Conservation (phyloP, 92 coral and sea anemone genomes). For the Zoanthus sociatus region DNA sequence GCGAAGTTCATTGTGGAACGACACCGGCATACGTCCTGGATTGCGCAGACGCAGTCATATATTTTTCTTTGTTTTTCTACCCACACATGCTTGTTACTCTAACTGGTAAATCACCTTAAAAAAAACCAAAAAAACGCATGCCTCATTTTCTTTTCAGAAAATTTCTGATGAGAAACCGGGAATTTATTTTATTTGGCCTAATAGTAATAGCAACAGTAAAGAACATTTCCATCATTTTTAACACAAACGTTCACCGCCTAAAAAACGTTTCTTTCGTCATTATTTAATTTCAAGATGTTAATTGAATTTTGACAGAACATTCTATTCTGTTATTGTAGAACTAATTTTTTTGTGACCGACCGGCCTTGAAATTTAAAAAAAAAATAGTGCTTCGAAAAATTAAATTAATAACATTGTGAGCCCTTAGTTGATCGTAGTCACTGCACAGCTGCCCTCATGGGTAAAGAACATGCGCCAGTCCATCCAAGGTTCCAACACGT, state of each 20-base stretch:
- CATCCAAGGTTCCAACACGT: constrained; percentile 3
- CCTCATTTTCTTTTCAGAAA: no score
- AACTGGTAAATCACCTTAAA: no score
- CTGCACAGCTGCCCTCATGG: constrained; percentile 17
- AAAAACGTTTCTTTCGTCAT: constrained; percentile 29
- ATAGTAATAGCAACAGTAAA: constrained; percentile 25
- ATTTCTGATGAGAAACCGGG: no score
- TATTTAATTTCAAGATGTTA: constrained; percentile 31
- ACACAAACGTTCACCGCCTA: constrained; percentile 33
- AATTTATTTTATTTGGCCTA: no score
- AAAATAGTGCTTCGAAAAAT: constrained; percentile 19
- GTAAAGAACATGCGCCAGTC: constrained; percentile 14
- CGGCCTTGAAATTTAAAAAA: constrained; percentile 22
- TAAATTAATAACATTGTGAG: constrained; percentile 7
- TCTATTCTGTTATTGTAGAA: constrained; percentile 17
- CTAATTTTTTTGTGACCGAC: constrained; percentile 8
- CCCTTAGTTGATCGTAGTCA: constrained; percentile 13
- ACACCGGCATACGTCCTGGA: no score
- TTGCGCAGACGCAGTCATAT: no score
- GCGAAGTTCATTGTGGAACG: no score
- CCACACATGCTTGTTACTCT: no score
- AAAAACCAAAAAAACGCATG: no score
- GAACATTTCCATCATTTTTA: constrained; percentile 41
- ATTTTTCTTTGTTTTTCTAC: no score
- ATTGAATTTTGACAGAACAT: constrained; percentile 28